These are phyloP conservation scores for Phocides pigmalion DNA, from an alignment of 1,140 invertebrate species.

Conservation along the genomic window DNA sequence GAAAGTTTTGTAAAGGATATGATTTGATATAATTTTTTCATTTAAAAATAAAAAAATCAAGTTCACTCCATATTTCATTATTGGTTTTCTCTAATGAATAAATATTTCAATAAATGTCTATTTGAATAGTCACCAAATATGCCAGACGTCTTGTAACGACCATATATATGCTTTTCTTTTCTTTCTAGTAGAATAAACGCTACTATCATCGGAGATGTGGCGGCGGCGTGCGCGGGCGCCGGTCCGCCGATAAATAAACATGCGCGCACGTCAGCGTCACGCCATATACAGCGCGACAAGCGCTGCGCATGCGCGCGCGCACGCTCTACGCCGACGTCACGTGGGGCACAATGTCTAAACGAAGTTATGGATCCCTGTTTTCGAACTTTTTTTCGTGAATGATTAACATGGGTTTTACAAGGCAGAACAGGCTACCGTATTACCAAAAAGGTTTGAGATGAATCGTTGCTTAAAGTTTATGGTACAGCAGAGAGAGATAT, in stretches of 20 bases:
- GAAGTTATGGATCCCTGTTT: conserved; percentile 35
- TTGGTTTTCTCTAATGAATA: too few species aligned
- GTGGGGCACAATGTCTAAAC: conserved; percentile 50
- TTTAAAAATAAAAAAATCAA: too few species aligned
- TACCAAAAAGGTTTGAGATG: too few species aligned
- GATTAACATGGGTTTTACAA: conserved; percentile 26
- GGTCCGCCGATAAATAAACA: conserved; percentile 53
- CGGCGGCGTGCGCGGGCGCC: conserved; percentile 36
- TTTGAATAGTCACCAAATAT: too few species aligned
- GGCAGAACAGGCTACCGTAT: conserved; percentile 10
- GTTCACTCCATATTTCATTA: too few species aligned
- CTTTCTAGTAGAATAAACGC: too few species aligned
- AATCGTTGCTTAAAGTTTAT: not conserved
- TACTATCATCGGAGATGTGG: not conserved
- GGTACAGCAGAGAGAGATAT: not conserved
- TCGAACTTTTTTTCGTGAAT: conserved; percentile 28
- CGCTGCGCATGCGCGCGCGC: conserved; percentile 44
- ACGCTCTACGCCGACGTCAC: conserved; percentile 39
- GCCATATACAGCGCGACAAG: conserved; percentile 59
- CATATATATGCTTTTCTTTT: too few species aligned
- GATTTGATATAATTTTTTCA: too few species aligned
- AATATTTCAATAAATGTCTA: too few species aligned
- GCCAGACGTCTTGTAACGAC: too few species aligned
- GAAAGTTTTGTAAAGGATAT: too few species aligned
- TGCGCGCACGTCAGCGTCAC: conserved; percentile 48